These are phyloP conservation scores for Amazona guildingii DNA, from an alignment of 2,113 vertebrate species.

Conservation along the genomic window DNA sequence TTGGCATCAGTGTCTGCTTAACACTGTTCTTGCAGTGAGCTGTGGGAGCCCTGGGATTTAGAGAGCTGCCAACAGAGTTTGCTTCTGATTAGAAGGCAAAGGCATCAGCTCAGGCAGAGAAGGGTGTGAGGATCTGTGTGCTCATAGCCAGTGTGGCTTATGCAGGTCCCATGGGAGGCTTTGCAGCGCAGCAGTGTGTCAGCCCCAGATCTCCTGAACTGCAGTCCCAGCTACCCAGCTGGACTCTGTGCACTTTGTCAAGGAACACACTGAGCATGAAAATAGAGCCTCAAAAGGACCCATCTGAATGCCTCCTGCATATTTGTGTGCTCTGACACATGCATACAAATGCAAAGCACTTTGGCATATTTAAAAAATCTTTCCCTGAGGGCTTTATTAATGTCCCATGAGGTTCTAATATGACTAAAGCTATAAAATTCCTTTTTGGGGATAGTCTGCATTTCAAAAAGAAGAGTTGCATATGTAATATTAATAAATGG, in stretches of 20 bases:
- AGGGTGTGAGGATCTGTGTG: not conserved
- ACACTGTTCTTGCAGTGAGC: not conserved
- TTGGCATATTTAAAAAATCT: not conserved
- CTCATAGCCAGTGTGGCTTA: rapidly evolving
- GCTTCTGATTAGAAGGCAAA: not conserved
- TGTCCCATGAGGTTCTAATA: not conserved
- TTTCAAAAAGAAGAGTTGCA: not conserved
- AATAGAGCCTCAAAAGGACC: not conserved
- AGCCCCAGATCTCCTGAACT: not conserved
- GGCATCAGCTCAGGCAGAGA: not conserved
- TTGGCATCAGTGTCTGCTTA: not conserved
- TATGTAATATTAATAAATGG: not conserved
- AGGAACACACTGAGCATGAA: not conserved
- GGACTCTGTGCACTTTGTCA: not conserved
- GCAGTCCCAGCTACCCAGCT: not conserved
- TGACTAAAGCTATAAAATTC: not conserved
- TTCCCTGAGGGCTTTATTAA: not conserved
- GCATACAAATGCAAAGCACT: not conserved
- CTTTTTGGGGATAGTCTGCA: not conserved
- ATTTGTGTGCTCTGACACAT: not conserved
- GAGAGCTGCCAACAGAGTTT: not conserved
- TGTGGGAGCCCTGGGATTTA: not conserved
- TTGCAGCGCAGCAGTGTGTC: not conserved
- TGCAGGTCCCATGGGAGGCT: not conserved
- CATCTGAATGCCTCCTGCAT: not conserved